Evolutionary conservation across 1,140 invertebrate species (phyloP), one percentile per base, ranked within the genome.

Genomic region (Zaprionus gabonicus): DNA sequence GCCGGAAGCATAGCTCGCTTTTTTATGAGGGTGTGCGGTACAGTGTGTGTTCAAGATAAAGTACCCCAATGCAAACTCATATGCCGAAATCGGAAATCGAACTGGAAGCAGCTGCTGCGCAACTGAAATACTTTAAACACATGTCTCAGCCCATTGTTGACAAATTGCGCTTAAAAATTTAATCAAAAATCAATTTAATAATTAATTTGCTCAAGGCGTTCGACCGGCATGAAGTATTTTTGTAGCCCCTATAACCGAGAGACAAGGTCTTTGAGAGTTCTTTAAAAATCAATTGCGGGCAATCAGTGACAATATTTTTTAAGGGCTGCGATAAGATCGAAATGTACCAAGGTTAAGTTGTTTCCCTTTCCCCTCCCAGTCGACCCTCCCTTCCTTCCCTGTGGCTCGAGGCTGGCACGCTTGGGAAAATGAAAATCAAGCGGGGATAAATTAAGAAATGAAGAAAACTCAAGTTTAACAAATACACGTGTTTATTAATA

Each of bases 101-200:
- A 51, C 46, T 51, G 46, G 46, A 23, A 25, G 17, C 58, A 62
- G 58, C 58, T 62, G 58, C 58, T 27, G 27, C n/a, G 6, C 5
- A 34, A 58, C 27, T 34, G 17, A 34, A 58, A 34, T 12, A 34
- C 4, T 58, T 41, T 25, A 62, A 41, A 62, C 12, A 62, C 12
- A 59, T n/a, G n/a, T 46, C 17, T 17, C 34, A 31, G 17, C n/a
- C 23, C n/a, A 78, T 87, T 87, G 83, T 87, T 86, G 83, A 86
- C 83, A 86, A 86, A 86, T 86, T 82, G 77, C 36, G 38, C 44
- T 66, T 55, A 28, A 75, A 75, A 71, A 56, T 62, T 67, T 15
- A 87, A 87, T 81, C 60, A 87, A 87, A 82, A 70, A 73, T 57
- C 77, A 80, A 87, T 87, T 87, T 72, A 62, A 87, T 80, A 86